These are phyloP conservation scores for Casuarius casuarius DNA, from an alignment of 2,113 vertebrate species.

Conservation along the genomic window DNA sequence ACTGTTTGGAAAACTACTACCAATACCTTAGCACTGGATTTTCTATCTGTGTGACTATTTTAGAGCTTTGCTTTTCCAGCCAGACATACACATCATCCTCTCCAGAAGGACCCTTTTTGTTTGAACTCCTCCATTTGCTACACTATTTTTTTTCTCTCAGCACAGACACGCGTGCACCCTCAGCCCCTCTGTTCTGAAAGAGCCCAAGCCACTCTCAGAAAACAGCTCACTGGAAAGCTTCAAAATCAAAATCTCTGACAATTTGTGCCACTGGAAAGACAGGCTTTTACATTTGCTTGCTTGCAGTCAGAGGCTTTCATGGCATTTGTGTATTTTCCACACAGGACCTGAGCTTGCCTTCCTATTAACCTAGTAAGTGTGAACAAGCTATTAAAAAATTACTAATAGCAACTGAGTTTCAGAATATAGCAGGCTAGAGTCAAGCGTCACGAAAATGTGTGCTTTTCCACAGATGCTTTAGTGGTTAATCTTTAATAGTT, in stretches of 20 bases:
- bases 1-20: neutral
- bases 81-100: fast-evolving
- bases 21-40: neutral
- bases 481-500: conserved; percentile 48
- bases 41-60: neutral
- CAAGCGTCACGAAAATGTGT: neutral
- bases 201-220: neutral
- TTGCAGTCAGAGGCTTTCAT: neutral
- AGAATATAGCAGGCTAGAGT: neutral
- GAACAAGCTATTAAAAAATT: neutral
- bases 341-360: neutral
- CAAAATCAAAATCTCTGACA: neutral
- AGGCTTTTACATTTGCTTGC: neutral
- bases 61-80: neutral
- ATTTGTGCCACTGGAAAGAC: neutral
- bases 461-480: conserved; percentile 3
- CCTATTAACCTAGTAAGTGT: neutral
- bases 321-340: neutral
- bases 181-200: neutral
- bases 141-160: neutral
- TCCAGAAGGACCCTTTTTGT: neutral
- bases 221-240: neutral
- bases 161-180: fast-evolving
- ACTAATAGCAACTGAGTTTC: neutral
- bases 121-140: neutral